These are phyloP conservation scores for Drosophila formosana DNA, from an alignment of 2,888 invertebrate genomes.

Conservation along the genomic window DNA sequence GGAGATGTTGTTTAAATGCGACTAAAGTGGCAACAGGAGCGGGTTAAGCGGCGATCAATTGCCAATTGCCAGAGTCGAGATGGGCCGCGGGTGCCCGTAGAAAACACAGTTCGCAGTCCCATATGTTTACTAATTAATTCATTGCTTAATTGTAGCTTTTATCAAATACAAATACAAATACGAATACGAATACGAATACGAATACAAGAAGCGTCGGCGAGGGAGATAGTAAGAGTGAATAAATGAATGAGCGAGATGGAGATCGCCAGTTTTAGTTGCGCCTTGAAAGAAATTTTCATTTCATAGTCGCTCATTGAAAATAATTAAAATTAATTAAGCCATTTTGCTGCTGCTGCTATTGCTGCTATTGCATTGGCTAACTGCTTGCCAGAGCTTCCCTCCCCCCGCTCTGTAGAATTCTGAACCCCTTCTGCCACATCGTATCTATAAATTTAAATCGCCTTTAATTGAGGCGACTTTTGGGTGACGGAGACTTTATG, in stretches of 20 bases:
- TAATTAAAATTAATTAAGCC: slow-evolving; percentile 80
- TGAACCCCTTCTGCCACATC: neutral
- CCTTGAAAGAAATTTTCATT: slow-evolving; percentile 73
- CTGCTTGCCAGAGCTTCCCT: slow-evolving; percentile 11
- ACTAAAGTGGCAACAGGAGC: slow-evolving; percentile 62
- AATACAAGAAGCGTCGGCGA: neutral
- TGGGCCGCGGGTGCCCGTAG: slow-evolving; percentile 69
- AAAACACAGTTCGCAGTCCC: slow-evolving; percentile 47
- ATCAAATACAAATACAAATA: slow-evolving; percentile 62
- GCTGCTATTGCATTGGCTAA: slow-evolving; percentile 57
- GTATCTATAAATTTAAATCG: slow-evolving; percentile 79
- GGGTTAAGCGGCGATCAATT: slow-evolving; percentile 59
- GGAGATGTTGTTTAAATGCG: slow-evolving; percentile 19
- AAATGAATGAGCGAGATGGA: neutral
- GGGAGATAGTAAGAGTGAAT: neutral
- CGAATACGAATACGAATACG: neutral
- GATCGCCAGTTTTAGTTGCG: slow-evolving; percentile 67
- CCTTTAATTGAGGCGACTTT: slow-evolving; percentile 74
- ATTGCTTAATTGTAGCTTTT: slow-evolving; percentile 75
- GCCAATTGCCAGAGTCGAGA: slow-evolving; percentile 41
- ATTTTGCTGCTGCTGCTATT: slow-evolving; percentile 56
- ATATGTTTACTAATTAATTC: slow-evolving; percentile 70
- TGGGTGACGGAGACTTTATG: slow-evolving; percentile 63
- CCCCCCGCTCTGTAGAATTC: neutral
- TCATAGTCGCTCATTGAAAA: slow-evolving; percentile 80